These are phyloP conservation scores for Melanophora roralis DNA, from an alignment of 2,888 invertebrate genomes.

Conservation along the genomic window DNA sequence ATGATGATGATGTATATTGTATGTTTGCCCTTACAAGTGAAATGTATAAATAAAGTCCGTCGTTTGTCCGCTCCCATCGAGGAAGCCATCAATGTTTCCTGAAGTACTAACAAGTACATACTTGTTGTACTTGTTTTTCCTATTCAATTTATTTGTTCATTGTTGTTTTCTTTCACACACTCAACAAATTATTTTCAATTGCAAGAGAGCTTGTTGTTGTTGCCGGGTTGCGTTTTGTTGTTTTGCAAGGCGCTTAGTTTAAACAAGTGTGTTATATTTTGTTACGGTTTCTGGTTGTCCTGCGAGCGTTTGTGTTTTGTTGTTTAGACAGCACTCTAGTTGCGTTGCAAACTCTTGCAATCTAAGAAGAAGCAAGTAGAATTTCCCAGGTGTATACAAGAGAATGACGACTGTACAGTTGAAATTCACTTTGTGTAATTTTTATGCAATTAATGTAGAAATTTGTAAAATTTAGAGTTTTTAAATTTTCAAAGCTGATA, in stretches of 20 bases:
- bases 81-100: constrained; percentile 53
- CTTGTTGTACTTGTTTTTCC: neutral
- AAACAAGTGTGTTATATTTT: constrained; percentile 41
- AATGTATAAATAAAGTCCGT: constrained; percentile 39
- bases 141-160: neutral
- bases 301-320: neutral
- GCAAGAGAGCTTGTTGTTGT: neutral
- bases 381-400: constrained; percentile 20
- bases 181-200: constrained; percentile 32
- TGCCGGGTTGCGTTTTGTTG: neutral
- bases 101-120: constrained; percentile 27
- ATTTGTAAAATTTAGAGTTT: neutral
- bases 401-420: too few relatives aligned
- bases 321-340: constrained; percentile 35
- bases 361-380: neutral
- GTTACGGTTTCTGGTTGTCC: constrained; percentile 36
- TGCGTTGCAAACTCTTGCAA: neutral
- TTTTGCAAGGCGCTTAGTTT: neutral
- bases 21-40: constrained; percentile 55
- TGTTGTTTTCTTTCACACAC: constrained; percentile 19
- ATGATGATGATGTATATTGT: constrained; percentile 37
- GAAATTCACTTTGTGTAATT: neutral
- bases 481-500: too few relatives aligned
- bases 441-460: neutral
- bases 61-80: neutral